phyloP scores from a whole-genome alignment of 2,797 vertebrate genomes.

The Macropus fuliginosus region DNA sequence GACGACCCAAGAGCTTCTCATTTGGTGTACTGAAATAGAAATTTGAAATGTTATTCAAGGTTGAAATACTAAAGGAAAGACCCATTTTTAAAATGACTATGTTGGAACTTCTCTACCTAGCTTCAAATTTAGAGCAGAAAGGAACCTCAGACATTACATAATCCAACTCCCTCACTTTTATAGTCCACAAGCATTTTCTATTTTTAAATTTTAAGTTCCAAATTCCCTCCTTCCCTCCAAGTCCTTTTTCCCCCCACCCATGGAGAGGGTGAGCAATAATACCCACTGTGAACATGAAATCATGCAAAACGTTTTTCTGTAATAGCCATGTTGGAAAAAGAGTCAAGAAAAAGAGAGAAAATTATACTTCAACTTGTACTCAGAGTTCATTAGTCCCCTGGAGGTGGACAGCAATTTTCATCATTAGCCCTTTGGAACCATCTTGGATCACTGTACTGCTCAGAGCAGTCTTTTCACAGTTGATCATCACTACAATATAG shows the following conservation, averaged over 20 bases:
- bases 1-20: constrained; percentile 96
- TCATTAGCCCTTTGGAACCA: background rate
- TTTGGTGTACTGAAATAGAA: constrained; percentile 93
- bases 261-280: background rate
- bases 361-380: background rate
- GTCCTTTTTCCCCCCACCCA: background rate
- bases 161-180: background rate
- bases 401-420: background rate
- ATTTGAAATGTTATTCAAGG: constrained; percentile 42
- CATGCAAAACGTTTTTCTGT: background rate
- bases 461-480: background rate
- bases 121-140: background rate
- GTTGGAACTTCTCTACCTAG: background rate
- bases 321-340: no score
- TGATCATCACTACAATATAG: background rate
- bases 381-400: background rate
- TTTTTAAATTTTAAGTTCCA: background rate
- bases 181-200: background rate
- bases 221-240: background rate
- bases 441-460: background rate
- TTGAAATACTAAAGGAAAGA: constrained; percentile 36
- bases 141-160: background rate
- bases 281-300: background rate
- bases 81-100: background rate
- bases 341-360: background rate